Evolutionary conservation across 2,888 invertebrate species (phyloP), one percentile per base, ranked within the genome.

Genomic region (Hoplodrina blanda): DNA sequence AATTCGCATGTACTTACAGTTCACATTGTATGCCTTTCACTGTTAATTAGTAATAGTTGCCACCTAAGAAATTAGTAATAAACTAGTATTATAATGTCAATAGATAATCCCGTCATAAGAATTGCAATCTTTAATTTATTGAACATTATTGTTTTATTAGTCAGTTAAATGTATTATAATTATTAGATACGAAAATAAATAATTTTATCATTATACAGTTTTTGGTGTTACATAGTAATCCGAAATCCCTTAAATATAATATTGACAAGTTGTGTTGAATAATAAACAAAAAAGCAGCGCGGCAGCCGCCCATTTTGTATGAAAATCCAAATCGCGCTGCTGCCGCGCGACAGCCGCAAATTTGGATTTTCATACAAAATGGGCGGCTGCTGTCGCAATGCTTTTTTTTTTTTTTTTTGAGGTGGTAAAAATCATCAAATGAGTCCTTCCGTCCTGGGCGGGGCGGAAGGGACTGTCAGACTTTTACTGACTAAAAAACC

Each of bases 111-210:
- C 82, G 81, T 88, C 85, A 82, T 87, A 84, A 85, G 84, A 88
- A 88, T 88, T 85, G 83, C 86, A 88, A 86, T 87, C 82, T 86
- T 85, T 91, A 90, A 91, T 88, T 91, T 91, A 91, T 91, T 91
- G 82, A 89, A 88, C 80, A 86, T 81, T 83, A 88, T 89, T 90
- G 83, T 88, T 89, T 88, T 85, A 85, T 80, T 88, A 88, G 84
- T 93, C 89, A 90, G 86, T 88, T 89, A 88, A 89, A 85, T 93
- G 91, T 93, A 93, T 89, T 90, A 90, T 92, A 88, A 84, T 84
- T 78, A 91, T 89, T 92, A 92, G 89, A 90, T 91, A 92, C 89
- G 88, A 91, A 84, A 92, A 91, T 92, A 92, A 94, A 92, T 90
- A 91, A 91, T 90, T 91, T 90, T 90, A 91, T 89, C 86, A 87